Evolutionary conservation across 2,113 vertebrate genomes (phyloP).

Genomic region (Manacus vitellinus): DNA sequence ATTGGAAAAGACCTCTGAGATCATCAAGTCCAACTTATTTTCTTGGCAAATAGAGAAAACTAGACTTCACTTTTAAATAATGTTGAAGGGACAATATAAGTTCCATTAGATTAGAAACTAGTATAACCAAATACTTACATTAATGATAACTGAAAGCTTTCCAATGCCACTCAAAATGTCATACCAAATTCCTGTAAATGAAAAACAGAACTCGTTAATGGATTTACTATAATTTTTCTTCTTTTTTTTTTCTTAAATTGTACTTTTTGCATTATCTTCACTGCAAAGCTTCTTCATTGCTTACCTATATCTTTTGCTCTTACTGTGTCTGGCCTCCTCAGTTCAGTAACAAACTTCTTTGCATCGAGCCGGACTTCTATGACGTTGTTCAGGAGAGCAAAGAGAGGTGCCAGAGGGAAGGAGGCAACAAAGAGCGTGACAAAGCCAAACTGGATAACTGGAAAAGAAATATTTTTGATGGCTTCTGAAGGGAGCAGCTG

Average conservation of each 20-base stretch:
- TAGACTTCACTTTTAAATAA: background rate
- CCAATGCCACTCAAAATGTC: constrained; percentile 94
- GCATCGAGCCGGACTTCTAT: constrained; percentile 97
- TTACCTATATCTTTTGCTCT: constrained; percentile 96
- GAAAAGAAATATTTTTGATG: background rate
- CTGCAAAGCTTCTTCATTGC: background rate
- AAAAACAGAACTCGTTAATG: background rate
- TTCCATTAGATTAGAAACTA: background rate
- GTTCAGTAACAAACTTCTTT: constrained; percentile 92
- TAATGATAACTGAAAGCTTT: constrained; percentile 98
- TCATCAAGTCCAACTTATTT: background rate
- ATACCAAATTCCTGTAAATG: constrained; percentile 93
- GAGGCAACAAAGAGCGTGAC: constrained; percentile 98
- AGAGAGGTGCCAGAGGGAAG: constrained; percentile 93
- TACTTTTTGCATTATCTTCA: background rate
- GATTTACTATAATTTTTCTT: background rate
- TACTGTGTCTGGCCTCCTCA: constrained; percentile 90
- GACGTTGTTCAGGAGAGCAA: constrained; percentile 95
- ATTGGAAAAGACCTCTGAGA: background rate
- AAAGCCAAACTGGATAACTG: constrained; percentile 97
- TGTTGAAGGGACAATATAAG: background rate
- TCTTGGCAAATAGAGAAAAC: background rate
- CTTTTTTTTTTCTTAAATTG: background rate
- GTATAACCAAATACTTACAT: constrained; percentile 83
- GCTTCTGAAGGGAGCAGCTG: background rate